phyloP scores from a whole-genome alignment of 2,113 vertebrate genomes.

The Sylvia atricapilla region DNA sequence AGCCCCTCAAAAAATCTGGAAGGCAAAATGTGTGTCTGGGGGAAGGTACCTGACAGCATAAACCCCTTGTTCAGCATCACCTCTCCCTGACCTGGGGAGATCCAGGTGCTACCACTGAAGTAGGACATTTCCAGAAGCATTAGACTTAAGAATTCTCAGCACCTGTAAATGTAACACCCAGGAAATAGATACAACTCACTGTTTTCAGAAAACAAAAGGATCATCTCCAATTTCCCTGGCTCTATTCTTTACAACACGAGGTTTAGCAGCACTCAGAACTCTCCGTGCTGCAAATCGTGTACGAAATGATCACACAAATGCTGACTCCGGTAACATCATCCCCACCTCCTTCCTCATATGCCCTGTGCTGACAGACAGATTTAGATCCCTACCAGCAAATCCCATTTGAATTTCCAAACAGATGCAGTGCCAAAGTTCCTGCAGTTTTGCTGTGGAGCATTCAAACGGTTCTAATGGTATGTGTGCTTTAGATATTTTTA shows the following conservation, averaged over 20 bases:
- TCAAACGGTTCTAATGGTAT: neutral
- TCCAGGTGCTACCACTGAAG: neutral
- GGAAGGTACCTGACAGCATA: accelerated
- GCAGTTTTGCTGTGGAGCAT: neutral
- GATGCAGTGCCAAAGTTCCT: neutral
- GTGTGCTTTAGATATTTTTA: neutral
- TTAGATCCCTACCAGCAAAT: neutral
- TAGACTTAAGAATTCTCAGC: neutral
- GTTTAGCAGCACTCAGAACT: neutral
- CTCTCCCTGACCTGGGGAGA: neutral
- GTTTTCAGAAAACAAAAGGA: neutral
- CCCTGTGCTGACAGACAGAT: accelerated
- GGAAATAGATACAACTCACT: neutral
- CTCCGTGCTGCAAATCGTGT: neutral
- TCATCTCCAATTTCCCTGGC: accelerated
- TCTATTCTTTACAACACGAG: neutral
- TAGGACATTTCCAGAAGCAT: neutral
- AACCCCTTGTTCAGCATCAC: neutral
- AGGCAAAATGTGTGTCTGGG: neutral
- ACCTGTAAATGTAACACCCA: neutral
- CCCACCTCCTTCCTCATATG: neutral
- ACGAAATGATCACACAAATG: neutral
- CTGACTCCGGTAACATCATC: neutral
- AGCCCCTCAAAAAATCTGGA: neutral
- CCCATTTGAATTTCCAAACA: conserved; percentile 18